phyloP scores from a whole-genome alignment of 2,888 invertebrate species.

The Malacosoma neustria region DNA sequence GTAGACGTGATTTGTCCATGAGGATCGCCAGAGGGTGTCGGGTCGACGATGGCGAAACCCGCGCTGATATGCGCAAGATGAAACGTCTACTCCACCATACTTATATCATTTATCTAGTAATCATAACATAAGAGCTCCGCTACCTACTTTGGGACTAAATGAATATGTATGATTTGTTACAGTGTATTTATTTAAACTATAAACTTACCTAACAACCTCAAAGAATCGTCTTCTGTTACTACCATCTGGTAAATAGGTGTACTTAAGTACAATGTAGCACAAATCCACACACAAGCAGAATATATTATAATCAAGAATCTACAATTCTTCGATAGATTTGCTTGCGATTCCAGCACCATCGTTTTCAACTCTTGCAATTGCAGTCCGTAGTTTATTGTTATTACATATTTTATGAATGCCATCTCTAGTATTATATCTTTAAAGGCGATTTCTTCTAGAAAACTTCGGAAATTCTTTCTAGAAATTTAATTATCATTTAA shows the following conservation, averaged over 20 bases:
- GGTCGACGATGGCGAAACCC: no score
- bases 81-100: no score
- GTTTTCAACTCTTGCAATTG: conserved; percentile 34
- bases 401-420: conserved; percentile 35
- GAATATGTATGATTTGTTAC: neutral
- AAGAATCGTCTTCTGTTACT: conserved; percentile 30
- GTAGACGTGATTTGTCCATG: no score
- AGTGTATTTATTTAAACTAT: conserved; percentile 3
- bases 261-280: conserved; percentile 44
- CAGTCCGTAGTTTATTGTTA: conserved; percentile 17
- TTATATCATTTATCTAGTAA: neutral
- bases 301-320: conserved; percentile 38
- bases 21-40: no score
- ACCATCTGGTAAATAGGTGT: conserved; percentile 46
- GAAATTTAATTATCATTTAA: conserved; percentile 34
- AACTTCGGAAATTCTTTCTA: conserved; percentile 35
- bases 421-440: conserved; percentile 40
- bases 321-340: conserved; percentile 35
- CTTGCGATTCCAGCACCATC: conserved; percentile 35
- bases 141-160: no score
- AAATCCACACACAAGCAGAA: conserved; percentile 33
- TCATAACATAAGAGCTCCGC: no score
- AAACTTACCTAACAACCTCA: conserved; percentile 52
- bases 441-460: conserved; percentile 46
- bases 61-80: no score